Evolutionary conservation across 2,888 invertebrate genomes (phyloP).

Genomic region (Synergus gifuensis): DNA sequence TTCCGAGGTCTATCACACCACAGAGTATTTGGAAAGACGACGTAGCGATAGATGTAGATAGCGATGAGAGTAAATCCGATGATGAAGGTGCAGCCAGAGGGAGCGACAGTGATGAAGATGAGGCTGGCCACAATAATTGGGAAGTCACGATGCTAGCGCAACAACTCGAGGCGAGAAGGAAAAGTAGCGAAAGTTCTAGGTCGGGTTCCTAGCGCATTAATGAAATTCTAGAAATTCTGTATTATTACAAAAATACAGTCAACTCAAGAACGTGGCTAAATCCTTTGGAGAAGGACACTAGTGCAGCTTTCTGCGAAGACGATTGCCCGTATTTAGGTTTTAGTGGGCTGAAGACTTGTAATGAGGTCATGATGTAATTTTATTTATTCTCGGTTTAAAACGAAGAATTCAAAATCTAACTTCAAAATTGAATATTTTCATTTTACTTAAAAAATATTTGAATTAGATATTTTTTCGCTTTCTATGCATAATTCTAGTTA

Average conservation of each 20-base stretch:
- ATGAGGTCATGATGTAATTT: constrained; percentile 73
- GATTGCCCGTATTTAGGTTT: constrained; percentile 70
- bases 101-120: constrained; percentile 60
- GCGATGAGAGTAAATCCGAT: constrained; percentile 77
- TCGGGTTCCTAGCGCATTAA: constrained; percentile 77
- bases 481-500: no score
- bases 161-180: constrained; percentile 80
- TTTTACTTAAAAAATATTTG: no score
- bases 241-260: constrained; percentile 68
- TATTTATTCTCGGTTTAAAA: background rate
- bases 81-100: constrained; percentile 62
- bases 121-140: constrained; percentile 82
- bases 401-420: no score
- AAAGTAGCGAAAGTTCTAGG: constrained; percentile 71
- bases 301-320: constrained; percentile 64
- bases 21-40: constrained; percentile 76
- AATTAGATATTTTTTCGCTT: no score
- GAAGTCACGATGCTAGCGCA: constrained; percentile 89
- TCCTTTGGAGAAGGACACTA: constrained; percentile 57
- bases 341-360: constrained; percentile 67
- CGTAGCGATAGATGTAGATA: constrained; percentile 75
- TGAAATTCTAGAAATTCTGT: constrained; percentile 70
- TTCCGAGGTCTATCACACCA: constrained; percentile 79
- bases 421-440: no score
- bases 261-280: constrained; percentile 62